Evolutionary conservation across 1,140 invertebrate genomes (phyloP).

Genomic region (Pseudomyrmex gracilis): DNA sequence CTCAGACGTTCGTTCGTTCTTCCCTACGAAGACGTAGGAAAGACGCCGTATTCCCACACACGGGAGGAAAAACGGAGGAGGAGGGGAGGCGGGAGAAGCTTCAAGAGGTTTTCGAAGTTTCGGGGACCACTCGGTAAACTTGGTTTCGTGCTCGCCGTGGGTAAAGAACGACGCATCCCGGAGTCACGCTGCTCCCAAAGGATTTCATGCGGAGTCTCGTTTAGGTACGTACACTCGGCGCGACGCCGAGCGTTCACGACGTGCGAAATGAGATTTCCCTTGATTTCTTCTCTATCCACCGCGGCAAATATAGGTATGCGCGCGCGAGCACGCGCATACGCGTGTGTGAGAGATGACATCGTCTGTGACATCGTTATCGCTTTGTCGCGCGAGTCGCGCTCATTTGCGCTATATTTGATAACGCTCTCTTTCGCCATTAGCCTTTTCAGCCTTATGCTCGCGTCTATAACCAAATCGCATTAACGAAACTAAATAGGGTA

Average conservation of each 20-base stretch:
- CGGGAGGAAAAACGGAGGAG: too few relatives aligned
- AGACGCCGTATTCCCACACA: slow-evolving; percentile 17
- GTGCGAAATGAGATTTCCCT: slow-evolving; percentile 48
- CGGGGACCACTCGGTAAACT: slow-evolving; percentile 54
- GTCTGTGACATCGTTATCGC: slow-evolving; percentile 19
- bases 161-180: slow-evolving; percentile 52
- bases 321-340: not conserved
- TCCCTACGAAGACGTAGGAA: slow-evolving; percentile 7
- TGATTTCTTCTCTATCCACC: slow-evolving; percentile 31
- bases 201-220: slow-evolving; percentile 45
- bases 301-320: not conserved
- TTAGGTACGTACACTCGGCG: slow-evolving; percentile 36
- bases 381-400: slow-evolving; percentile 33
- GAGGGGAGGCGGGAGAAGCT: not conserved
- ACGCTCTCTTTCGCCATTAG: not conserved
- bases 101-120: slow-evolving; percentile 51
- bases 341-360: not conserved
- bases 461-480: too few relatives aligned
- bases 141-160: slow-evolving; percentile 29
- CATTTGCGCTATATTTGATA: slow-evolving; percentile 27
- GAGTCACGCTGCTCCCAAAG: slow-evolving; percentile 54
- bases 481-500: too few relatives aligned
- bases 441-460: not conserved
- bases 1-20: slow-evolving; percentile 22
- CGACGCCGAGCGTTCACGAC: slow-evolving; percentile 33